Conservation (phyloP, 2,797 vertebrate genomes). For the Amblyraja radiata region DNA sequence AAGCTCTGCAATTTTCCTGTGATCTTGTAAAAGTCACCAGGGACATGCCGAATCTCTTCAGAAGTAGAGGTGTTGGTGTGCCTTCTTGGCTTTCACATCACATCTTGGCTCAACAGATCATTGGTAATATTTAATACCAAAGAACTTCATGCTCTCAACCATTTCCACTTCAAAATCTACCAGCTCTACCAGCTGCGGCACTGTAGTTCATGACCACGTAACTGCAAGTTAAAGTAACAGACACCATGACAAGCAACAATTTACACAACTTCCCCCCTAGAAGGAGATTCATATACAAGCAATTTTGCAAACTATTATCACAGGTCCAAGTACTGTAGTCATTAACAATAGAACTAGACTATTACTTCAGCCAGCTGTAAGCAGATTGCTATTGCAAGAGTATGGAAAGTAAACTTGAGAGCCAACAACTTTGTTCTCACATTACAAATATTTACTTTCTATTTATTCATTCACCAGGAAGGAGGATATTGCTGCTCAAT, state of each 20-base stretch:
- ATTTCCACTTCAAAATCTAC: too few species aligned
- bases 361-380: background rate
- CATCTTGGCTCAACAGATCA: too few species aligned
- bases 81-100: too few species aligned
- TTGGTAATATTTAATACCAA: too few species aligned
- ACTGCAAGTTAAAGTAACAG: background rate
- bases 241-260: background rate
- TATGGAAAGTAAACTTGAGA: background rate
- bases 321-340: background rate
- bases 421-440: background rate
- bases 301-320: background rate
- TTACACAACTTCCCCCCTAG: background rate
- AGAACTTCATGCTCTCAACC: too few species aligned
- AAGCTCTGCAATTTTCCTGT: too few species aligned
- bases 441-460: conserved; percentile 1
- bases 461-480: background rate
- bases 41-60: too few species aligned
- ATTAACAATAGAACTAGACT: background rate
- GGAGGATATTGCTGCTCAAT: background rate
- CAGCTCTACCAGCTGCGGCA: too few species aligned
- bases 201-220: too few species aligned
- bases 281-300: too few species aligned
- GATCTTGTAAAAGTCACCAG: too few species aligned
- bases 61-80: too few species aligned
- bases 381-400: background rate